These are phyloP conservation scores for Hydrotaea cyrtoneurina DNA, from an alignment of 2,888 invertebrate genomes.

Conservation along the genomic window DNA sequence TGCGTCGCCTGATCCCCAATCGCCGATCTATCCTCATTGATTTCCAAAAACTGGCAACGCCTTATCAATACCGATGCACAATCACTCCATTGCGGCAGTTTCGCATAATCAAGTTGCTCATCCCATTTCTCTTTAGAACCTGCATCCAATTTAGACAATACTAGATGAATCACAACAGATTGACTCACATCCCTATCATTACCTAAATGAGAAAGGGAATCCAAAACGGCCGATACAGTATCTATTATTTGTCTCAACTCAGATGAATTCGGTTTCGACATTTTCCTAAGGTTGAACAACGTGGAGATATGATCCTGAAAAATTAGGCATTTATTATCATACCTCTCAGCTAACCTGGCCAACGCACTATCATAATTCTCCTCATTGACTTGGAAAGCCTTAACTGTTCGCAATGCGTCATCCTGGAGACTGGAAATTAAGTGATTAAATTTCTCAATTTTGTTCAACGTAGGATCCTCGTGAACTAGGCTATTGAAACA, in stretches of 20 bases:
- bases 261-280: not conserved
- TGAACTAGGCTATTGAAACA: conserved; percentile 35
- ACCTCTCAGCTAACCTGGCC: not conserved
- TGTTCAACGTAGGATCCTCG: conserved; percentile 16
- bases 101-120: not conserved
- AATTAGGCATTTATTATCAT: conserved; percentile 1
- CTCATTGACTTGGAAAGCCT: conserved; percentile 47
- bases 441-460: conserved; percentile 48
- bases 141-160: too few relatives aligned
- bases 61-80: too few relatives aligned
- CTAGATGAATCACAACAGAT: too few relatives aligned
- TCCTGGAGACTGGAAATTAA: conserved; percentile 38
- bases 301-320: not conserved
- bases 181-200: not conserved
- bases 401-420: conserved; percentile 25
- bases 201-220: not conserved
- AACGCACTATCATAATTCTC: conserved; percentile 50
- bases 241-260: not conserved
- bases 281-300: not conserved
- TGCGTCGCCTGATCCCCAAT: too few relatives aligned
- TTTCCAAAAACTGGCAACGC: too few relatives aligned
- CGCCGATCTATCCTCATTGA: too few relatives aligned
- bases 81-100: not conserved
- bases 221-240: not conserved
- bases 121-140: not conserved